Conservation (phyloP, 2,888 invertebrate genomes). For the Calliphora vomitoria region DNA sequence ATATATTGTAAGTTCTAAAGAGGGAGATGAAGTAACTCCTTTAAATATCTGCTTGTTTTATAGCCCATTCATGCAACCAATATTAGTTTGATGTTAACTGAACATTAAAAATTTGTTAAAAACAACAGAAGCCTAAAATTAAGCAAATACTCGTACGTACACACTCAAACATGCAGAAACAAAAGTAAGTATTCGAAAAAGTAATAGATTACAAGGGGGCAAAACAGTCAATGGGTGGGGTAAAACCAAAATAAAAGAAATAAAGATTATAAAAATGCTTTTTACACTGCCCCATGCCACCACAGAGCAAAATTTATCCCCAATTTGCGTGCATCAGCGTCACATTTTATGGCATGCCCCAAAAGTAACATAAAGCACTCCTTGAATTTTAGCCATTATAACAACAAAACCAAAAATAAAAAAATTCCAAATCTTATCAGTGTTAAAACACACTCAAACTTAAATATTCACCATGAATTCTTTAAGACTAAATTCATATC, state of each 20-base stretch:
- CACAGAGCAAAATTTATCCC: slow-evolving; percentile 76
- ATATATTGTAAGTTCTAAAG: no score
- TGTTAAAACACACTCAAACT: slow-evolving; percentile 48
- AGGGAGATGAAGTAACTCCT: neutral
- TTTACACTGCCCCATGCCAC: slow-evolving; percentile 38
- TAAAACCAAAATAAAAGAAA: neutral
- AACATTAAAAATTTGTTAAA: slow-evolving; percentile 68
- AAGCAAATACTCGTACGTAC: slow-evolving; percentile 24
- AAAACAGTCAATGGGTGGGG: neutral
- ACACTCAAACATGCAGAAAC: neutral
- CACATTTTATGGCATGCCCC: slow-evolving; percentile 78
- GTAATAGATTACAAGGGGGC: slow-evolving; percentile 12
- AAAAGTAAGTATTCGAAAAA: neutral
- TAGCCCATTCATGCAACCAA: slow-evolving; percentile 56
- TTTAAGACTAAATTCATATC: slow-evolving; percentile 29
- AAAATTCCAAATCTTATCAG: slow-evolving; percentile 69
- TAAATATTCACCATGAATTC: slow-evolving; percentile 39
- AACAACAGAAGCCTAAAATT: slow-evolving; percentile 60
- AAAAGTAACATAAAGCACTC: slow-evolving; percentile 43
- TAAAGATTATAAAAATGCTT: slow-evolving; percentile 65
- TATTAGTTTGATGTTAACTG: slow-evolving; percentile 69
- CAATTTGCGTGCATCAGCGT: slow-evolving; percentile 82
- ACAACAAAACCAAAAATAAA: slow-evolving; percentile 16
- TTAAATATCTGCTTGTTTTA: slow-evolving; percentile 20
- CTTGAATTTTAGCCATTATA: slow-evolving; percentile 13